phyloP scores from a whole-genome alignment of 2,888 invertebrate genomes.

The Pheosia tremula region DNA sequence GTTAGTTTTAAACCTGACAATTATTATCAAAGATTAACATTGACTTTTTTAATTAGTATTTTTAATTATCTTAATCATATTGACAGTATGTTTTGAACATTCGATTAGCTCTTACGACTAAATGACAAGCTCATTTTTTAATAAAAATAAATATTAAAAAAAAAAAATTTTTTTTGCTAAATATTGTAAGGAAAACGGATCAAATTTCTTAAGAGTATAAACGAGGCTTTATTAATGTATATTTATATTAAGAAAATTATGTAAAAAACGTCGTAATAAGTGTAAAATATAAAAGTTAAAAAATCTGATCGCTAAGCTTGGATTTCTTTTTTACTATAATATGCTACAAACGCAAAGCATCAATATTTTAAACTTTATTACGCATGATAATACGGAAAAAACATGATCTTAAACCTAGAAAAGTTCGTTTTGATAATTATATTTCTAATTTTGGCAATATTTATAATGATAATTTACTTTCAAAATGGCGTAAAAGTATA shows the following conservation, averaged over 20 bases:
- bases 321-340: background rate
- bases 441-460: conserved; percentile 67
- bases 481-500: conserved; percentile 82
- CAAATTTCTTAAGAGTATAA: background rate
- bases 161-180: no score
- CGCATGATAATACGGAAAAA: conserved; percentile 18
- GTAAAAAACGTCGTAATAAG: background rate
- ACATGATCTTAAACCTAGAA: conserved; percentile 41
- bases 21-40: conserved; percentile 59
- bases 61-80: conserved; percentile 60
- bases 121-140: conserved; percentile 76
- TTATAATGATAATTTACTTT: conserved; percentile 76
- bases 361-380: conserved; percentile 15
- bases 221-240: background rate
- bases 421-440: conserved; percentile 52
- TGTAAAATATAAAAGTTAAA: background rate
- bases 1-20: conserved; percentile 36
- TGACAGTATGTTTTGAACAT: conserved; percentile 80
- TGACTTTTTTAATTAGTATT: conserved; percentile 54
- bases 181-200: no score
- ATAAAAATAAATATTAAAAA: conserved; percentile 2
- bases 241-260: background rate
- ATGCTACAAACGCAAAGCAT: conserved; percentile 23
- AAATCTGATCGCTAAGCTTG: background rate
- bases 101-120: conserved; percentile 68